Conservation (phyloP, 2,797 vertebrate species). For the Hafferia zeledoni region DNA sequence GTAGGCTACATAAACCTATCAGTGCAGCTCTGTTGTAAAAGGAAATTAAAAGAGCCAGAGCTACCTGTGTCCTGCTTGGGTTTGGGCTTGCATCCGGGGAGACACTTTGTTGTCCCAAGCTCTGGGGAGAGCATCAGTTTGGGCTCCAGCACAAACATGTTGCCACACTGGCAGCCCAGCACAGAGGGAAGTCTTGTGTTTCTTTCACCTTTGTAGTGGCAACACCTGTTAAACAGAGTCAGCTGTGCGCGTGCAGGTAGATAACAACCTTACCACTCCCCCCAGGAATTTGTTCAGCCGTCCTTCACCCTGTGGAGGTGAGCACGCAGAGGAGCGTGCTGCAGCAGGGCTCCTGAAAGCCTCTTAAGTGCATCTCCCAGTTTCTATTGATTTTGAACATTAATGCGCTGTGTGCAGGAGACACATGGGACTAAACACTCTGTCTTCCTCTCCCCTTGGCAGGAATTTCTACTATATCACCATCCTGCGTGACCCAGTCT, state of each 20-base stretch:
- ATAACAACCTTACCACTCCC: not conserved
- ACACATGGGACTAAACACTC: not conserved
- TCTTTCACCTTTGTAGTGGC: not conserved
- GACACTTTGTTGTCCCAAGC: not conserved
- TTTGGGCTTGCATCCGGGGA: not conserved
- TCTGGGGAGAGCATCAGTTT: not conserved
- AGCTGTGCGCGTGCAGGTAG: not conserved
- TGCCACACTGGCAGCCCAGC: not conserved
- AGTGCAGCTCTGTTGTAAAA: not conserved
- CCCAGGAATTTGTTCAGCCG: fast-evolving
- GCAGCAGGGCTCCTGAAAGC: not conserved
- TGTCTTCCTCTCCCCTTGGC: constrained; percentile 34
- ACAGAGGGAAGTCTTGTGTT: not conserved
- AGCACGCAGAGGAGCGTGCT: fast-evolving
- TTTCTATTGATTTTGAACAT: not conserved
- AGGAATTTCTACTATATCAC: constrained; percentile 98
- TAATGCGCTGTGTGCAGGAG: not conserved
- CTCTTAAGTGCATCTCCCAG: not conserved
- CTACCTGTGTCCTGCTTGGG: not conserved
- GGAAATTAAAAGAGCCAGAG: not conserved
- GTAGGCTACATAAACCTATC: not conserved
- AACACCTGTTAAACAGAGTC: not conserved
- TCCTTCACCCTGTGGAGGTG: not conserved
- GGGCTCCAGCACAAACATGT: fast-evolving
- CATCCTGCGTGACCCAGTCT: constrained; percentile 94